These are phyloP conservation scores for Beroe forskalii DNA, from an alignment of 37 sponge, comb jelly and placozoan species.

Conservation along the genomic window DNA sequence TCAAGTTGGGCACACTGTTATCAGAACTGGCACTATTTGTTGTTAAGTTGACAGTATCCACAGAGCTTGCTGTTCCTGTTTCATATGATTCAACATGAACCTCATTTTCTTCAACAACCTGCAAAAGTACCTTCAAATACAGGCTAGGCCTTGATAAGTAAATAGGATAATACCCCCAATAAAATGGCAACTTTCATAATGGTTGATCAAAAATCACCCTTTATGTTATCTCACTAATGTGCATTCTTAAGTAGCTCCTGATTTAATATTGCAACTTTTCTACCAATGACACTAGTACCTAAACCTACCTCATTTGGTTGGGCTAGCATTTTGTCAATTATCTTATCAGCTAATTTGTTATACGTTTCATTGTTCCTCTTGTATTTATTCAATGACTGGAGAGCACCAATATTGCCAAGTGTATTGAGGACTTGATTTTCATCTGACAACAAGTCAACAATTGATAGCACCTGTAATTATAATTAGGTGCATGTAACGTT, in stretches of 20 bases:
- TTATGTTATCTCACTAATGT: too few relatives aligned
- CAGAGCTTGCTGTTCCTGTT: background rate
- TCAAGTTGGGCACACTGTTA: background rate
- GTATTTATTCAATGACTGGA: background rate
- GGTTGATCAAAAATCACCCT: too few relatives aligned
- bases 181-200: background rate
- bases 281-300: too few relatives aligned
- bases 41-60: background rate
- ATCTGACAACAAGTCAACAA: background rate
- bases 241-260: too few relatives aligned
- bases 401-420: conserved; percentile 3
- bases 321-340: conserved; percentile 14
- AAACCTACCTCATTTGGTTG: background rate
- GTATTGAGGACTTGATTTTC: background rate
- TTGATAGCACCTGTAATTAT: background rate
- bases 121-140: too few relatives aligned
- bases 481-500: too few relatives aligned
- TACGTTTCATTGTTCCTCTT: background rate
- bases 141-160: too few relatives aligned
- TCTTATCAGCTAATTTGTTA: conserved; percentile 13
- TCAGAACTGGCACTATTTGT: background rate
- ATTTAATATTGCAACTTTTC: too few relatives aligned
- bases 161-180: too few relatives aligned
- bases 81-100: background rate
- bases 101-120: background rate